phyloP scores from a whole-genome alignment of 2,113 vertebrate species.

The Polypterus bichir region DNA sequence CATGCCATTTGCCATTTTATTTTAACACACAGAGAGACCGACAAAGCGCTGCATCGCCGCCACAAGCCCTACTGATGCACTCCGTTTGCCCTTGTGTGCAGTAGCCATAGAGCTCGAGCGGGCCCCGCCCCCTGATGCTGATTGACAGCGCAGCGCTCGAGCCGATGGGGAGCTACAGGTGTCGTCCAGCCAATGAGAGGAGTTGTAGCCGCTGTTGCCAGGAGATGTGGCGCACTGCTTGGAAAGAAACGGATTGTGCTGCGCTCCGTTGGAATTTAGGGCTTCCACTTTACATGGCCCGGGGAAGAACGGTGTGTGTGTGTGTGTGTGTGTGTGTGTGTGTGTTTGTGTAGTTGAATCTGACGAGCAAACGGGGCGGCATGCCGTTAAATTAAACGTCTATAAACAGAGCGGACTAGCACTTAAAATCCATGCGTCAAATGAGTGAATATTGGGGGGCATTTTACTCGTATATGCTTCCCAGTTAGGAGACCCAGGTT shows the following conservation, averaged over 20 bases:
- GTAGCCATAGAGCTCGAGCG: conserved; percentile 35
- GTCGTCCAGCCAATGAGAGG: background rate
- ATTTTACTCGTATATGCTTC: too few species aligned
- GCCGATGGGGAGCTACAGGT: background rate
- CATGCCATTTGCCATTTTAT: conserved; percentile 18
- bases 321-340: too few species aligned
- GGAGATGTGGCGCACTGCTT: background rate
- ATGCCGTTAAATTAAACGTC: too few species aligned
- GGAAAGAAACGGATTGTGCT: background rate
- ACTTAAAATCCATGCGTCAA: too few species aligned
- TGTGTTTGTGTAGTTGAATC: too few species aligned
- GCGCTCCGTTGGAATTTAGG: background rate
- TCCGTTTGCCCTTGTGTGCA: conserved; percentile 30
- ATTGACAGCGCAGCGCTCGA: conserved; percentile 22
- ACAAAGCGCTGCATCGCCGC: background rate
- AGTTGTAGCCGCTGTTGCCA: conserved; percentile 8
- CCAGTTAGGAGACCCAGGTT: too few species aligned
- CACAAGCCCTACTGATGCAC: conserved; percentile 1
- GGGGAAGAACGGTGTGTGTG: too few species aligned
- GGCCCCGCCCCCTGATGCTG: conserved; percentile 23
- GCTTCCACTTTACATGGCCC: background rate
- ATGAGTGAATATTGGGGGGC: too few species aligned
- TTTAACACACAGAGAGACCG: background rate
- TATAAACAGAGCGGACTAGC: too few species aligned
- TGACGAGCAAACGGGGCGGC: too few species aligned